Evolutionary conservation across 1,140 invertebrate species (phyloP).

Genomic region (Drosophila repleta): DNA sequence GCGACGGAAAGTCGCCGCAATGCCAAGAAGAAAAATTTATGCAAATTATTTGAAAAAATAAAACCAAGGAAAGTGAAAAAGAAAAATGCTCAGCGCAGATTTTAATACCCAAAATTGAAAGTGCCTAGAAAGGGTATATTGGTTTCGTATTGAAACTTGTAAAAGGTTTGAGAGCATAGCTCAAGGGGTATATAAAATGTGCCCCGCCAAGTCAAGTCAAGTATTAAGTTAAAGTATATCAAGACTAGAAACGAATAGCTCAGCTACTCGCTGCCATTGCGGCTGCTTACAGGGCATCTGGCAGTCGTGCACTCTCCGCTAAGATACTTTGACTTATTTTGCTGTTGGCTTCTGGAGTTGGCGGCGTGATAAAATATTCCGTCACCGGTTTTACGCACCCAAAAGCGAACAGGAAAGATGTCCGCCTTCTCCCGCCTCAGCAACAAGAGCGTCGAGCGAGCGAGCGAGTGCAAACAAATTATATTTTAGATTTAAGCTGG

Average conservation of each 20-base stretch:
- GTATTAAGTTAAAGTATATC: too few relatives aligned
- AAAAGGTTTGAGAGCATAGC: too few relatives aligned
- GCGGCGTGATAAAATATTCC: constrained; percentile 53
- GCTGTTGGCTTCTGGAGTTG: constrained; percentile 36
- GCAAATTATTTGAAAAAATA: constrained; percentile 66
- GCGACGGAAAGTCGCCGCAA: constrained; percentile 41
- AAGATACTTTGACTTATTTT: neutral
- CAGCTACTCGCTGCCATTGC: too few relatives aligned
- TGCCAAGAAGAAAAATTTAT: constrained; percentile 67
- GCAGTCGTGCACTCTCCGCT: neutral
- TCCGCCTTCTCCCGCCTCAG: neutral
- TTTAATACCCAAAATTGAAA: constrained; percentile 12
- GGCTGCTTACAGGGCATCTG: neutral
- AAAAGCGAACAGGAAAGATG: constrained; percentile 18
- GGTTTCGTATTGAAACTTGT: neutral
- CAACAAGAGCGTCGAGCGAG: constrained; percentile 4
- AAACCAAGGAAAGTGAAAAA: constrained; percentile 29
- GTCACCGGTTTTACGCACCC: constrained; percentile 36
- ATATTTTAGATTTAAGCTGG: constrained; percentile 26
- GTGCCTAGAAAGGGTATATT: neutral
- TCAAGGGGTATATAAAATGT: too few relatives aligned
- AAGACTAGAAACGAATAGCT: too few relatives aligned
- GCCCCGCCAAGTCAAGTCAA: too few relatives aligned
- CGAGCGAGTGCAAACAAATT: constrained; percentile 37
- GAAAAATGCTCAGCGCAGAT: constrained; percentile 46